Conservation (phyloP, 2,113 vertebrate species). For the Naja naja region DNA sequence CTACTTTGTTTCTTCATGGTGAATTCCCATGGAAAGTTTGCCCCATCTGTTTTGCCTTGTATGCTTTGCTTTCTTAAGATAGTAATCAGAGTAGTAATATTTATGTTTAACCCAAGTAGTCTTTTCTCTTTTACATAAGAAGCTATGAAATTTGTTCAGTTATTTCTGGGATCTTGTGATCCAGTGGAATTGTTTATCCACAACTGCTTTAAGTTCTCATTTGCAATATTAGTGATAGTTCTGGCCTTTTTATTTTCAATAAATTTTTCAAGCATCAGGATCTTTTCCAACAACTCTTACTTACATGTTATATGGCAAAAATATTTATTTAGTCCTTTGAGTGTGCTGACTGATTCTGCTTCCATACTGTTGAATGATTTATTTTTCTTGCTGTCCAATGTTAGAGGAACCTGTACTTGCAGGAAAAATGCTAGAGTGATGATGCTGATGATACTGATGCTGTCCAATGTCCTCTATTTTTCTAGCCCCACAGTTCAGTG, state of each 20-base stretch:
- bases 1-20: neutral
- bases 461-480: neutral
- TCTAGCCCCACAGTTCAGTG: neutral
- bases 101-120: neutral
- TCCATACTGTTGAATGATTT: neutral
- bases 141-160: neutral
- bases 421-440: neutral
- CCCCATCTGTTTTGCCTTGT: neutral
- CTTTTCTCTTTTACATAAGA: neutral
- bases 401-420: neutral
- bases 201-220: neutral
- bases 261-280: neutral
- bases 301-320: neutral
- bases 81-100: neutral
- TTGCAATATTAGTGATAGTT: neutral
- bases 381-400: neutral
- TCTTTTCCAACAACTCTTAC: neutral
- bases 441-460: neutral
- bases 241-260: neutral
- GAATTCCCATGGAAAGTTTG: neutral
- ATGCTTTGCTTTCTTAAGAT: neutral
- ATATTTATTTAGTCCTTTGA: neutral
- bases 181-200: neutral
- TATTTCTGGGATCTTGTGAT: neutral
- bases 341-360: neutral